phyloP scores from a whole-genome alignment of 2,797 vertebrate genomes.

The Podarcis lilfordi region DNA sequence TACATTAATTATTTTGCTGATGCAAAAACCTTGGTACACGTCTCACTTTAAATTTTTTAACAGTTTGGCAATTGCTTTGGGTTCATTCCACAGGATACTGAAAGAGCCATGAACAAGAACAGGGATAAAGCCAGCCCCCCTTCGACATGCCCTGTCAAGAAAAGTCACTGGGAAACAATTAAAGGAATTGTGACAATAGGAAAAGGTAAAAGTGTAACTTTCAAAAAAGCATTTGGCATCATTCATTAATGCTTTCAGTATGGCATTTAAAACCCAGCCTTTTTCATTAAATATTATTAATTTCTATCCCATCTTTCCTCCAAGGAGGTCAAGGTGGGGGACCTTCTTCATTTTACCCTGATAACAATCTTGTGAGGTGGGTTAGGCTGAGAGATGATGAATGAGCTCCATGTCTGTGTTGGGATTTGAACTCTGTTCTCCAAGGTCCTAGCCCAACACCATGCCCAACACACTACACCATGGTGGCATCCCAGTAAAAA shows the following conservation, averaged over 20 bases:
- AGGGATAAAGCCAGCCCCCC: conserved; percentile 59
- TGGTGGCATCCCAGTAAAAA: no score
- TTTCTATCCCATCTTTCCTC: not conserved
- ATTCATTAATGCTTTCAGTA: not conserved
- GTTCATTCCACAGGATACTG: conserved; percentile 67
- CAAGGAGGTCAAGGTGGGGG: no score
- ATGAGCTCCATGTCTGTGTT: no score
- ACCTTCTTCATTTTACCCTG: no score
- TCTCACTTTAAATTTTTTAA: not conserved
- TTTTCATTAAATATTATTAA: not conserved
- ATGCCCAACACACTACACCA: no score
- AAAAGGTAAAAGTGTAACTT: conserved; percentile 71
- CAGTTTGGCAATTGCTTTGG: conserved; percentile 13
- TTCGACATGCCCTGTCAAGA: conserved; percentile 68
- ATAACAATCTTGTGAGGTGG: no score
- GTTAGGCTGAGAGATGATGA: not conserved
- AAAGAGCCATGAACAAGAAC: conserved; percentile 59
- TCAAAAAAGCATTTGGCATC: not conserved
- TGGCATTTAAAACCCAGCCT: conserved; percentile 24
- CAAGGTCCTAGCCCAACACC: no score
- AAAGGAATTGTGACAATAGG: conserved; percentile 78
- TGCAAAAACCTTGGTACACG: not conserved
- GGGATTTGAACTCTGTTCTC: no score
- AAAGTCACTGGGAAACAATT: conserved; percentile 80
- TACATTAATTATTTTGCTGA: not conserved